Evolutionary conservation across 2,888 invertebrate genomes (phyloP).

Genomic region (Mesorhabditis sp.): DNA sequence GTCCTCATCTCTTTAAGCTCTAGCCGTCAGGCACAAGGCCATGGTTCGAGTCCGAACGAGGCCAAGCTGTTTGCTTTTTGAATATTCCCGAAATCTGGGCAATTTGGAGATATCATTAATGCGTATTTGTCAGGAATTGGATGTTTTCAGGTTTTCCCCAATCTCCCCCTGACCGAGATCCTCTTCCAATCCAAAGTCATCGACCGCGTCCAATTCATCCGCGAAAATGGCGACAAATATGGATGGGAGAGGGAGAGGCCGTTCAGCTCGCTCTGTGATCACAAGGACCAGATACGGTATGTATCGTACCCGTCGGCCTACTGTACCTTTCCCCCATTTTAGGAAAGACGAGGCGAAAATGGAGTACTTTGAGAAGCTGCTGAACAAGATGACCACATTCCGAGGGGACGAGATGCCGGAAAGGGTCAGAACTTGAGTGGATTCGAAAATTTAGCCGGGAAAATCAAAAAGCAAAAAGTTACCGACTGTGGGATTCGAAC

Average conservation of each 20-base stretch:
- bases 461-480: no score
- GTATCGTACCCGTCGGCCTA: neutral
- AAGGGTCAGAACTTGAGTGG: constrained; percentile 15
- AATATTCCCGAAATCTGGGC: neutral
- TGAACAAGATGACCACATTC: constrained; percentile 41
- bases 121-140: neutral
- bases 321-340: neutral
- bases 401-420: constrained; percentile 40
- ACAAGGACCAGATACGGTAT: constrained; percentile 42
- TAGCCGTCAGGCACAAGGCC: no score
- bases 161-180: constrained; percentile 55
- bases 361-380: constrained; percentile 52
- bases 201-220: constrained; percentile 46
- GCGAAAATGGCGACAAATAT: constrained; percentile 46
- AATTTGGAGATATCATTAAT: no score
- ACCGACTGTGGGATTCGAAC: no score
- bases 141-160: constrained; percentile 43
- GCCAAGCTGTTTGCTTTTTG: neutral
- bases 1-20: no score
- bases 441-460: constrained; percentile 6
- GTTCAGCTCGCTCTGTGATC: constrained; percentile 38
- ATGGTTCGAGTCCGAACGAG: no score
- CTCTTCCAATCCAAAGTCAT: constrained; percentile 51
- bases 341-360: constrained; percentile 41
- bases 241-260: constrained; percentile 46